A percentile compares a stretch with the other conserved stretches of the same genome.
These are phyloP conservation scores for Pungitius pungitius DNA, from an alignment of 2,113 vertebrate species.

Conservation along the genomic window DNA sequence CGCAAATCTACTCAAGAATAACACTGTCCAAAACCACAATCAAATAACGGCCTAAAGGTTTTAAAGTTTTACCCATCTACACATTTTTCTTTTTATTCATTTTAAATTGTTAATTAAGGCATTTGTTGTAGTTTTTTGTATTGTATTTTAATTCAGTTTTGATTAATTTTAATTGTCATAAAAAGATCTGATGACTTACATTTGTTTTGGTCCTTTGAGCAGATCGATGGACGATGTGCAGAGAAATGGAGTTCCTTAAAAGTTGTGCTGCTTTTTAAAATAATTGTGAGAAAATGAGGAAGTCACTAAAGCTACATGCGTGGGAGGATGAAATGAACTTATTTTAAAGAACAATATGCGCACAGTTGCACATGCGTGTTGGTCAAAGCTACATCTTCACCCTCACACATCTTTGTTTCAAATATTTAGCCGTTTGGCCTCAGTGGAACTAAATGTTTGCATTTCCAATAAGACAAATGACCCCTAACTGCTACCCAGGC, in stretches of 20 bases:
- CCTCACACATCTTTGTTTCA: neutral
- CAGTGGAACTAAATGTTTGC: neutral
- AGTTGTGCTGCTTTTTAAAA: neutral
- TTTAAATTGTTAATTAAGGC: too few species aligned
- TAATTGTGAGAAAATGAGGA: neutral
- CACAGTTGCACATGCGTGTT: too few species aligned
- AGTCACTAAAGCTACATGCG: neutral
- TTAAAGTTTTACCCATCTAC: too few species aligned
- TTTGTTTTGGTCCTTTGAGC: neutral
- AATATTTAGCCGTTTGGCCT: neutral
- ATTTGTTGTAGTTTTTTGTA: too few species aligned
- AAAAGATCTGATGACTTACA: neutral
- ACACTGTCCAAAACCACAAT: neutral
- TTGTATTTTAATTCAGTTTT: too few species aligned
- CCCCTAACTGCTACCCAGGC: too few species aligned
- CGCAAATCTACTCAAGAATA: neutral
- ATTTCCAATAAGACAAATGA: too few species aligned
- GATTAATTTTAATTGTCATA: too few species aligned
- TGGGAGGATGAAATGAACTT: neutral
- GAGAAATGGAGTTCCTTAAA: constrained; percentile 7
- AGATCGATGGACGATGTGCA: neutral
- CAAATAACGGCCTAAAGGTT: neutral
- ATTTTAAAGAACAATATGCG: too few species aligned
- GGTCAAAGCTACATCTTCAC: too few species aligned
- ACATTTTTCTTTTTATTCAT: too few species aligned